These are phyloP conservation scores for Sarcophaga subvicina DNA, from an alignment of 2,888 invertebrate genomes.

Conservation along the genomic window DNA sequence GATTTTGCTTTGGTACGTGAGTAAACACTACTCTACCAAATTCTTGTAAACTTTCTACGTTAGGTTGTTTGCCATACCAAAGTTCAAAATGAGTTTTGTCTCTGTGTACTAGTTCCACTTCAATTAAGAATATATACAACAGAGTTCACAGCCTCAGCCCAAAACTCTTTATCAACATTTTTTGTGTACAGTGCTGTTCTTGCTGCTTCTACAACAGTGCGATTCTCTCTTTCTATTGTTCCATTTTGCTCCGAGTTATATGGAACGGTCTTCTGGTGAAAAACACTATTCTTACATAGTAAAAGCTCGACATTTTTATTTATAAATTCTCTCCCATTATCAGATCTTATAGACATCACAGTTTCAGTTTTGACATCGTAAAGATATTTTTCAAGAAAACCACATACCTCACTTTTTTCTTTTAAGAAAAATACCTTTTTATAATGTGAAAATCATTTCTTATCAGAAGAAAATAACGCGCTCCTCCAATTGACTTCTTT, in stretches of 20 bases:
- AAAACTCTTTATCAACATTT: conserved; percentile 44
- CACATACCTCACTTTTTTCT: conserved; percentile 31
- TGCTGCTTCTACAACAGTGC: conserved; percentile 69
- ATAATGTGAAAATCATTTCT: conserved; percentile 36
- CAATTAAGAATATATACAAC: conserved; percentile 63
- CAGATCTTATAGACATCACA: conserved; percentile 28
- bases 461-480: conserved; percentile 32
- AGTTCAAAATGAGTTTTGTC: conserved; percentile 71
- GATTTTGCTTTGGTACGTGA: conserved; percentile 50
- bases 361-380: conserved; percentile 41
- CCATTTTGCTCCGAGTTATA: conserved; percentile 54
- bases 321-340: conserved; percentile 44
- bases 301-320: conserved; percentile 45
- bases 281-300: conserved; percentile 23
- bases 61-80: conserved; percentile 38
- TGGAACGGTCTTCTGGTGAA: conserved; percentile 38
- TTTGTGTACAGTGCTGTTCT: conserved; percentile 66
- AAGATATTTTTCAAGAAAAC: conserved; percentile 36
- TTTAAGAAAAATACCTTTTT: conserved; percentile 44
- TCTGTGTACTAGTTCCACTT: conserved; percentile 17
- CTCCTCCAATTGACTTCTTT: conserved; percentile 38
- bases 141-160: conserved; percentile 69
- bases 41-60: conserved; percentile 30
- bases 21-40: conserved; percentile 36
- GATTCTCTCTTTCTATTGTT: conserved; percentile 54